phyloP scores from a whole-genome alignment of 2,888 invertebrate genomes.

The Cataglyphis rosenhaueri region DNA sequence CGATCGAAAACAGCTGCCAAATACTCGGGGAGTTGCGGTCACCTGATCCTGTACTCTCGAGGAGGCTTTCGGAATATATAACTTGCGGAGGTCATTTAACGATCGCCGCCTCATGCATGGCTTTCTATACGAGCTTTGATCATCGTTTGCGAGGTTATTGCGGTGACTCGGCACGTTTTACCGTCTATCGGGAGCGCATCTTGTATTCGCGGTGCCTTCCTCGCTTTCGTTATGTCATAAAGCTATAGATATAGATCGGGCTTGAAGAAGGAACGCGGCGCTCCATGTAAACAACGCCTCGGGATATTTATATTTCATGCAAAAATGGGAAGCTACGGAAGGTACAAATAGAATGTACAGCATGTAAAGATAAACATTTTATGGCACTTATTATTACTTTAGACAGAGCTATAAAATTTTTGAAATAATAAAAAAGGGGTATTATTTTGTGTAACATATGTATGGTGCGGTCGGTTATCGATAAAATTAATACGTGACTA shows the following conservation, averaged over 20 bases:
- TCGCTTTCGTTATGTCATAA: conserved; percentile 11
- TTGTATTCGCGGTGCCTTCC: conserved; percentile 45
- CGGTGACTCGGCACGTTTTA: conserved; percentile 41
- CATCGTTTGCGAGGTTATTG: conserved; percentile 50
- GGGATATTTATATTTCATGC: conserved; percentile 33
- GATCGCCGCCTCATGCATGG: conserved; percentile 23
- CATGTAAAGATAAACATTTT: not conserved
- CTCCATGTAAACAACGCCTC: conserved; percentile 20
- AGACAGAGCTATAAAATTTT: not conserved
- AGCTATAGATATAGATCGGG: not conserved
- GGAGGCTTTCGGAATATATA: conserved; percentile 5
- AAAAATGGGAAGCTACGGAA: not conserved
- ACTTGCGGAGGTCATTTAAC: conserved; percentile 44
- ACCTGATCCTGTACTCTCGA: not conserved
- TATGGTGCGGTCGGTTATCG: not conserved
- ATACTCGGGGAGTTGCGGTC: conserved; percentile 12
- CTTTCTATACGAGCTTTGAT: conserved; percentile 48
- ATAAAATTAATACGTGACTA: not conserved
- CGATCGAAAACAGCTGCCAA: conserved; percentile 9
- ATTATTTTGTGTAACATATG: not conserved
- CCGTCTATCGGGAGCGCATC: conserved; percentile 31
- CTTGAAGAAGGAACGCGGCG: not conserved
- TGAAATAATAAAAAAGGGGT: not conserved
- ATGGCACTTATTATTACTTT: not conserved
- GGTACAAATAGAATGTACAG: not conserved